phyloP scores from a whole-genome alignment of 2,113 vertebrate species.

The Podocnemis expansa region DNA sequence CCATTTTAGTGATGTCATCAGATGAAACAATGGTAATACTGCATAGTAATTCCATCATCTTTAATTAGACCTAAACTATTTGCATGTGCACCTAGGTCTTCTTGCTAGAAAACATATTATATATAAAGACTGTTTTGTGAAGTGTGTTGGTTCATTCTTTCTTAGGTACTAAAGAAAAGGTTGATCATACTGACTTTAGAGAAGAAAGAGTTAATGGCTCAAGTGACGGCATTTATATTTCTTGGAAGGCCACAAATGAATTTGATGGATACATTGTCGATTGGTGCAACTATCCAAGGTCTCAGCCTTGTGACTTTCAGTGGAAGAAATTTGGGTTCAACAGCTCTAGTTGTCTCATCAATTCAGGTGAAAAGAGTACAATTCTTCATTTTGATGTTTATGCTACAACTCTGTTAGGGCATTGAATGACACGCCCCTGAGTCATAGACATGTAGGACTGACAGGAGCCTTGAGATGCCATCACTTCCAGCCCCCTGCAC shows the following conservation, averaged over 20 bases:
- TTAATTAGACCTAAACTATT: neutral
- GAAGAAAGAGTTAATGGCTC: slow-evolving; percentile 52
- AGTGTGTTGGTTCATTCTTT: neutral
- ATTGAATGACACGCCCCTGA: neutral
- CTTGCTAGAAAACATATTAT: neutral
- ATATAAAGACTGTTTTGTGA: neutral
- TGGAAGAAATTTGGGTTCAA: slow-evolving; percentile 72
- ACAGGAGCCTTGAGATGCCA: neutral
- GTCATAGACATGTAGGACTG: neutral
- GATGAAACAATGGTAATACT: neutral
- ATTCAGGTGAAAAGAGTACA: slow-evolving; percentile 67
- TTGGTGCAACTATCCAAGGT: slow-evolving; percentile 69
- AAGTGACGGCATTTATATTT: slow-evolving; percentile 62
- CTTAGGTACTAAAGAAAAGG: neutral
- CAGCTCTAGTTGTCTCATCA: slow-evolving; percentile 63
- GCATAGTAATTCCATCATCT: neutral
- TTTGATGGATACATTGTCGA: slow-evolving; percentile 73
- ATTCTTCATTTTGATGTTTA: neutral
- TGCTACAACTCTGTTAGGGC: neutral
- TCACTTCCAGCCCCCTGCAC: neutral
- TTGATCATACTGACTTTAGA: neutral
- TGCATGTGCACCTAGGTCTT: neutral
- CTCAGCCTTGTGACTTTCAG: slow-evolving; percentile 62
- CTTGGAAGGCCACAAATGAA: slow-evolving; percentile 59
- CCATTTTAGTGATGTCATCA: neutral